These are phyloP conservation scores for Microcaecilia unicolor DNA, from an alignment of 2,797 vertebrate genomes.

Conservation along the genomic window DNA sequence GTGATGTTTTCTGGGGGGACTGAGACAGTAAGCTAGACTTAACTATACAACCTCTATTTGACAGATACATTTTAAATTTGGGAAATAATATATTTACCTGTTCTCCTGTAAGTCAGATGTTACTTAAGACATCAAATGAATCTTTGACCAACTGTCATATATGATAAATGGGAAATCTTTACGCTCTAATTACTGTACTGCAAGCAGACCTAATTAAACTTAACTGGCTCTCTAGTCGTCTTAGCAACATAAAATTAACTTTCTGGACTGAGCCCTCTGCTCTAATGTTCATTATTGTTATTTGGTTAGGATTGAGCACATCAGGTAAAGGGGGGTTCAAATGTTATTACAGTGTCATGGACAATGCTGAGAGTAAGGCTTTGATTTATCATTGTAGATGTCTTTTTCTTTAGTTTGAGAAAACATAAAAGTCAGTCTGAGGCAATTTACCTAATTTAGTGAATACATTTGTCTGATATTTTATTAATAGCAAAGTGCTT, in stretches of 20 bases:
- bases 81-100: no score
- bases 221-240: slow-evolving; percentile 39
- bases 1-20: no score
- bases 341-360: slow-evolving; percentile 32
- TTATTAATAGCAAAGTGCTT: slow-evolving; percentile 51
- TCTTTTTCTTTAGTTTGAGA: slow-evolving; percentile 36
- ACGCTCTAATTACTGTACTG: slow-evolving; percentile 54
- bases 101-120: slow-evolving; percentile 49
- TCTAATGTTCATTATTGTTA: slow-evolving; percentile 47
- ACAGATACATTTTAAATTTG: no score
- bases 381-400: slow-evolving; percentile 47
- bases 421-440: slow-evolving; percentile 41
- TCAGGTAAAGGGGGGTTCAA: slow-evolving; percentile 46
- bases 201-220: slow-evolving; percentile 60
- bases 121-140: slow-evolving; percentile 45
- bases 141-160: slow-evolving; percentile 58
- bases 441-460: slow-evolving; percentile 52
- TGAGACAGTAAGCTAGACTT: neutral
- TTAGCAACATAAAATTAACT: slow-evolving; percentile 53
- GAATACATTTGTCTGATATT: slow-evolving; percentile 49
- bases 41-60: neutral
- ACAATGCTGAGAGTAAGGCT: slow-evolving; percentile 24
- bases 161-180: slow-evolving; percentile 65
- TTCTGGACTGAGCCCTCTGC: slow-evolving; percentile 25
- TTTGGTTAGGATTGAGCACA: slow-evolving; percentile 46